Percentiles rank a stretch among this genome's conserved stretches.
Evolutionary conservation across 2,797 vertebrate species (phyloP).

Genomic region (Muscicapa comitata): DNA sequence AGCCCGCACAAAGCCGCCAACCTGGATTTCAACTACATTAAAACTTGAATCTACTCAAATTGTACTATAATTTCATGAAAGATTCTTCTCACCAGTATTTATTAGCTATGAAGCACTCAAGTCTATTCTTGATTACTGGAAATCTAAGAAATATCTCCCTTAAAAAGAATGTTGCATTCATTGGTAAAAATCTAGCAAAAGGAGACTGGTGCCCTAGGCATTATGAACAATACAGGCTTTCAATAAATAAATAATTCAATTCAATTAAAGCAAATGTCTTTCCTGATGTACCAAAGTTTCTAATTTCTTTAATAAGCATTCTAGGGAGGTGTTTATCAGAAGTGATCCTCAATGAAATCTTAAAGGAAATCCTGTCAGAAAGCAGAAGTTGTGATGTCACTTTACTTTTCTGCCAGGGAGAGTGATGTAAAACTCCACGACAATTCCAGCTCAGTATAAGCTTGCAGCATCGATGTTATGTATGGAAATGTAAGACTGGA

Average conservation of each 20-base stretch:
- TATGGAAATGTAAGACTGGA: background rate
- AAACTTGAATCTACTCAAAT: background rate
- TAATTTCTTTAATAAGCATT: conserved; percentile 40
- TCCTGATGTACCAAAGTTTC: background rate
- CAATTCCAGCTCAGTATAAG: background rate
- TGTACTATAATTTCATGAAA: background rate
- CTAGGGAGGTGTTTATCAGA: background rate
- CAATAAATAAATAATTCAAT: conserved; percentile 52
- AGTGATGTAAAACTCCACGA: background rate
- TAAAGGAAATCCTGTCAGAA: background rate
- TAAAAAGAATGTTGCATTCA: background rate
- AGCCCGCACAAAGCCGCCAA: background rate
- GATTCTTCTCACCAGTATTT: background rate
- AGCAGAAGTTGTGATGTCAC: background rate
- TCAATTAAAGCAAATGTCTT: conserved; percentile 31
- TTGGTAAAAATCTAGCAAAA: background rate
- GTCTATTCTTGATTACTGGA: background rate
- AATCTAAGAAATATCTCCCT: background rate
- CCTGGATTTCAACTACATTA: background rate
- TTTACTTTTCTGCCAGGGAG: background rate
- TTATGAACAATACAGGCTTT: conserved; percentile 7
- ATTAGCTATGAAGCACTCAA: background rate
- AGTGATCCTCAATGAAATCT: background rate
- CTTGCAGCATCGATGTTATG: background rate
- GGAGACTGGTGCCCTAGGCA: background rate